Base-by-base conservation (phyloP, 2,888 invertebrate species). In the Hydraecia micacea region DNA sequence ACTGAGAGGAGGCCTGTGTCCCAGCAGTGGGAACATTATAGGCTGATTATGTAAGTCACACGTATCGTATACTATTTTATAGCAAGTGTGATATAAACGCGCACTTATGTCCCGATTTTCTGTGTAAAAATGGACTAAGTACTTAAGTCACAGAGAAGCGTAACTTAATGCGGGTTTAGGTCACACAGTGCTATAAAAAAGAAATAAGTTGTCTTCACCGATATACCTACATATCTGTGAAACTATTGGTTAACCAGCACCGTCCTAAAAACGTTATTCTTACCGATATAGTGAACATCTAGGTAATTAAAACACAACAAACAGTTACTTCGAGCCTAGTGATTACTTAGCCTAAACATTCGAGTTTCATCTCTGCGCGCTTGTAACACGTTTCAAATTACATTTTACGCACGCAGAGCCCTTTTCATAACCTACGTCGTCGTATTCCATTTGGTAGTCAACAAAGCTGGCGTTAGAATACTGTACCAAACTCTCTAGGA, bases 361-460 rank as follows among this genome's bases (percentile, higher is more conserved):
- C n/a, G 49, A 81, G 21, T 80, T 81, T 80, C 75, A 77, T 79
- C 75, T 82, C 62, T 89, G 75, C 80, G 58, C 75, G 77, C 75
- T 85, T 84, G 88, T 88, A 88, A 90, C 88, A 91, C 88, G 93
- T 91, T 90, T 89, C 88, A 89, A 91, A 93, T 92, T 92, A 90
- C 89, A 88, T 90, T 91, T 91, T 84, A 88, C 86, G 88, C 88
- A 90, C 89, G 87, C 87, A 79, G 83, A 82, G 85, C 85, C 87
- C 86, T 89, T 90, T 91, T 91, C 90, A 92, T 92, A 92, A 91
- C 88, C 89, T 88, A 76, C 85, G 88, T 91, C 85, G 88, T 91
- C 91, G 88, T 91, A 90, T 91, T 91, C 90, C 88, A 91, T 92
- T 93, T 90, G 91, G 85, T 82, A 90, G 90, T 90, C 92, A 88